Percentiles rank a stretch among this genome's conserved stretches.
Evolutionary conservation across 2,888 invertebrate genomes (phyloP).

Genomic region (Euclidia mi): DNA sequence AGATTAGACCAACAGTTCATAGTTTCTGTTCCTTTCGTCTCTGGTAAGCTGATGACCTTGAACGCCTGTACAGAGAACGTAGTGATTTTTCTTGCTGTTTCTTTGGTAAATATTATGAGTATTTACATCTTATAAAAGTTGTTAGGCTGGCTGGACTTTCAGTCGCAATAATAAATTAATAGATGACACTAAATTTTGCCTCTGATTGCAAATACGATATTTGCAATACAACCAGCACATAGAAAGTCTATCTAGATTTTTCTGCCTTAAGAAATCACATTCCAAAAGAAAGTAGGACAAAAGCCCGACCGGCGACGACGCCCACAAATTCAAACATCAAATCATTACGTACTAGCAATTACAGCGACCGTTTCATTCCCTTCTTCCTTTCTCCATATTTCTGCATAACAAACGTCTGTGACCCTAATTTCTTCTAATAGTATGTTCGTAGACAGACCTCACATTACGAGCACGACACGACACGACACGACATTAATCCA

Average conservation of each 20-base stretch:
- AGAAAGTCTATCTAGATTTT: neutral
- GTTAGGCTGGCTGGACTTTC: too few species aligned
- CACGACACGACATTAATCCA: conserved; percentile 48
- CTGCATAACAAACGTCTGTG: conserved; percentile 37
- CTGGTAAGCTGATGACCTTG: too few species aligned
- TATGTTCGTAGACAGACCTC: conserved; percentile 28
- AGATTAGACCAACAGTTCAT: too few species aligned
- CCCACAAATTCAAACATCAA: conserved; percentile 18
- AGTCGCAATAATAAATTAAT: too few species aligned
- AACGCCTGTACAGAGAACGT: too few species aligned
- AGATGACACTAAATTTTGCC: too few species aligned
- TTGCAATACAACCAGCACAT: neutral
- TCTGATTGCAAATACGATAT: too few species aligned
- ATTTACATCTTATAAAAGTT: too few species aligned
- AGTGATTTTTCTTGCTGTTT: too few species aligned
- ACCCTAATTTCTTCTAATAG: conserved; percentile 55
- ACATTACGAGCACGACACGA: conserved; percentile 31
- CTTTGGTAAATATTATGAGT: too few species aligned
- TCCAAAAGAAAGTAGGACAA: neutral
- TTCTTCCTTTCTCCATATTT: conserved; percentile 44
- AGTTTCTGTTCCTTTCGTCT: too few species aligned
- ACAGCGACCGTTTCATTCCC: conserved; percentile 23
- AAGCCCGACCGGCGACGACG: neutral
- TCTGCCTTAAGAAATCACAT: neutral
- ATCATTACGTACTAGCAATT: conserved; percentile 36